A percentile compares a stretch with the other conserved stretches of the same genome.
phyloP scores from a whole-genome alignment of 2,797 vertebrate species.

The Bufotes viridis region DNA sequence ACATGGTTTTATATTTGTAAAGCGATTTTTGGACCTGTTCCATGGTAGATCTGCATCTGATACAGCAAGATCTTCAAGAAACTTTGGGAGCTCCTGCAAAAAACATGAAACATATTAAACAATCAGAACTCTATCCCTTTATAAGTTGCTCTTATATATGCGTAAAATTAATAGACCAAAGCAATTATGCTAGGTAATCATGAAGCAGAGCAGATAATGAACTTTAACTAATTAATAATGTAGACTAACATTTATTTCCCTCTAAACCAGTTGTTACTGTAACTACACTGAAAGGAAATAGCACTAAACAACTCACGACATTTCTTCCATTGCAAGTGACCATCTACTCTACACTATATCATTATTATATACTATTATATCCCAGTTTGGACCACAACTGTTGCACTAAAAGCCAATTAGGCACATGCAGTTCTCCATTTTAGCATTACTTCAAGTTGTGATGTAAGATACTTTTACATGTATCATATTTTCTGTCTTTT shows the following conservation, averaged over 20 bases:
- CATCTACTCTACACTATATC: too few species aligned
- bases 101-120: not conserved
- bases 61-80: constrained; percentile 93
- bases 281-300: too few species aligned
- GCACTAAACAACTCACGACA: too few species aligned
- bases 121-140: not conserved
- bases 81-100: constrained; percentile 91
- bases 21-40: constrained; percentile 98
- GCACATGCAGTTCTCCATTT: not conserved
- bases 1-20: constrained; percentile 99
- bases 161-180: not conserved
- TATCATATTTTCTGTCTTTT: not conserved
- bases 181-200: not conserved
- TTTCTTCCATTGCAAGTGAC: too few species aligned
- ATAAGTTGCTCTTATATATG: not conserved
- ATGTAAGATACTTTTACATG: not conserved
- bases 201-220: too few species aligned
- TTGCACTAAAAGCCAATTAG: not conserved
- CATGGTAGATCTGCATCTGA: constrained; percentile 95
- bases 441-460: not conserved
- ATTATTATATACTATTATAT: too few species aligned
- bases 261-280: too few species aligned
- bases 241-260: too few species aligned
- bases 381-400: not conserved
- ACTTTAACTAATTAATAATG: too few species aligned